These are phyloP conservation scores for Capromys pilorides DNA, from an alignment of 2,797 vertebrate species.

Conservation along the genomic window DNA sequence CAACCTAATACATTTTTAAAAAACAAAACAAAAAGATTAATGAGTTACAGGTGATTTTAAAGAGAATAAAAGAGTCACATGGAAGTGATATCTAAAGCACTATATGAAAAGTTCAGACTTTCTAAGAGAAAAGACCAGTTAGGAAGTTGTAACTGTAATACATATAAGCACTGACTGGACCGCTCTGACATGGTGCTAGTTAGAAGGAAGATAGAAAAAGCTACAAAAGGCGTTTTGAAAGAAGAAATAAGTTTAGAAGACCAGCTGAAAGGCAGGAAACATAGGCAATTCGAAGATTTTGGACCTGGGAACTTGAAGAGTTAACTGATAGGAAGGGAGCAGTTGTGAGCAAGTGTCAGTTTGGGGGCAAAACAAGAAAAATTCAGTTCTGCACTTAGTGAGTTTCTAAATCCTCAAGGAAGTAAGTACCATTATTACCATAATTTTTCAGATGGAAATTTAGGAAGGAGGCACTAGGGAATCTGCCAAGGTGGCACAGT, in stretches of 20 bases:
- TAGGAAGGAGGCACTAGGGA: neutral
- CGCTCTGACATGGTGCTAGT: neutral
- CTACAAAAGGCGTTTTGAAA: slow-evolving; percentile 7
- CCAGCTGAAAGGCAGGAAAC: neutral
- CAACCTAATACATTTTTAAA: too few relatives aligned
- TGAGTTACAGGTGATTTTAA: slow-evolving; percentile 42
- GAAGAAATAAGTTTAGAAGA: slow-evolving; percentile 42
- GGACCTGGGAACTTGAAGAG: neutral
- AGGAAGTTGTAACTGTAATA: neutral
- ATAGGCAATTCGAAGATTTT: slow-evolving; percentile 16
- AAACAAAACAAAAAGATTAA: neutral
- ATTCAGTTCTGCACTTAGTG: neutral
- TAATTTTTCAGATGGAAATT: neutral
- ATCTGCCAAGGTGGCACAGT: neutral
- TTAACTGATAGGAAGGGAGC: neutral
- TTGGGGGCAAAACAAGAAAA: neutral
- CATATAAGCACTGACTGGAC: neutral
- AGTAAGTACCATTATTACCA: neutral
- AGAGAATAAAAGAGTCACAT: neutral
- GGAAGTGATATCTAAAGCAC: neutral
- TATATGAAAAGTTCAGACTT: neutral
- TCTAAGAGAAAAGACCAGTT: neutral
- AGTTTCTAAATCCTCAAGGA: neutral
- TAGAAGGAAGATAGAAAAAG: slow-evolving; percentile 48
- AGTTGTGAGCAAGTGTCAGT: slow-evolving; percentile 15